Conservation (phyloP, 2,113 vertebrate species). For the Chamaetylas fuelleborni region DNA sequence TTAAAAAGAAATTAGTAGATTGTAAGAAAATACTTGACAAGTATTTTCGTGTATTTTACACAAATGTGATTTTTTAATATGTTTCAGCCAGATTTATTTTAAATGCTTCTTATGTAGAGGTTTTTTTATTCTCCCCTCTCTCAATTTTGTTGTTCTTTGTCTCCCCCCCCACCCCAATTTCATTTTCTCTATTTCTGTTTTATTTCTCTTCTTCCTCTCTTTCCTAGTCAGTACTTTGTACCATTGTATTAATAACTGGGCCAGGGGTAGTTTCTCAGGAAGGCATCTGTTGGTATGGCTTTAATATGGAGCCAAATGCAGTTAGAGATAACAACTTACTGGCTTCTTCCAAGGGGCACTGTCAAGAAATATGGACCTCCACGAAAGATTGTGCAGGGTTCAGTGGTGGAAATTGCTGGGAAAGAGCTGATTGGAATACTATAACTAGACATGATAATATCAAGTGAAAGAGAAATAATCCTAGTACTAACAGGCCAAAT, state of each 20-base stretch:
- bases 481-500: conserved; percentile 50
- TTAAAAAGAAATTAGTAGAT: conserved; percentile 79
- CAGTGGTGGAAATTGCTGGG: conserved; percentile 25
- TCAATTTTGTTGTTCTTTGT: background rate
- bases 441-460: background rate
- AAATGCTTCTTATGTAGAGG: conserved; percentile 85
- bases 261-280: conserved; percentile 86
- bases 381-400: conserved; percentile 7
- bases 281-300: conserved; percentile 70
- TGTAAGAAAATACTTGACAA: conserved; percentile 88
- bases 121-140: conserved; percentile 58
- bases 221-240: conserved; percentile 78
- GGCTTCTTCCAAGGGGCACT: conserved; percentile 62
- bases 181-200: background rate
- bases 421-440: conserved; percentile 52
- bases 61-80: conserved; percentile 92
- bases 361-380: conserved; percentile 27
- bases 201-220: conserved; percentile 68
- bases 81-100: conserved; percentile 90
- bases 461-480: conserved; percentile 50
- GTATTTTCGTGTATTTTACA: conserved; percentile 89
- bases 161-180: background rate
- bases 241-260: conserved; percentile 81
- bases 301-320: conserved; percentile 63
- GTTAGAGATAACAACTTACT: conserved; percentile 47